Base-by-base conservation (phyloP, 1,140 invertebrate species). In the Papilio glaucus region DNA sequence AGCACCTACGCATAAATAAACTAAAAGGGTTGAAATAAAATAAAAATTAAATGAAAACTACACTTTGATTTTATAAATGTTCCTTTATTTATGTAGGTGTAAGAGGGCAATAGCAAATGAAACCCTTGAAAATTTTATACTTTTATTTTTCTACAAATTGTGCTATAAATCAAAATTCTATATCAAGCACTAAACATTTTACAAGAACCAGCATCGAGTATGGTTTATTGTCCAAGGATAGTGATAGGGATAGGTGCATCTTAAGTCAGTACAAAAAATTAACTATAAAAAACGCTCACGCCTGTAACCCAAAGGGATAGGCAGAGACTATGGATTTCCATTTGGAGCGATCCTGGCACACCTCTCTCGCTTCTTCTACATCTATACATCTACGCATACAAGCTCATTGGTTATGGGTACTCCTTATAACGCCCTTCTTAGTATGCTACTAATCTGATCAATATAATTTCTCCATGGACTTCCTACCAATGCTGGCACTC, bases 31-130 rank as follows among this genome's bases (percentile, higher is more conserved):
- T 74, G 77, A 85, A 77, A 75, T 53, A 72, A 78, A 79, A 78
- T 77, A 71, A 71, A 81, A 72, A 77, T 84, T 82, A 87, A 93
- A 91, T 89, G 81, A 84, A 92, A 93, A 93, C 89, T 91, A 89
- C 90, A 89, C 75, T 85, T 87, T 78, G 72, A 80, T 89, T 90
- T 81, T 87, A 42, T 49, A 71, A 87, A 88, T 79, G 78, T 79
- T 71, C 88, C 86, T 92, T 92, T 91, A 91, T 92, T 92, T 75
- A 84, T 83, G 78, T 80, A 86, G 89, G 87, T 84, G 87, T 84
- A 26, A 68, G 72, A 84, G 80, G 89, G 85, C 83, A 78, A 84
- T 79, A 72, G 86, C 77, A 92, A 92, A 91, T 91, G 86, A 92
- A 92, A 92, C 88, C 90, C 89, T 87, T 88, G 77, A 49, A 84